Conservation (phyloP, 2,113 vertebrate genomes). For the Sander vitreus region DNA sequence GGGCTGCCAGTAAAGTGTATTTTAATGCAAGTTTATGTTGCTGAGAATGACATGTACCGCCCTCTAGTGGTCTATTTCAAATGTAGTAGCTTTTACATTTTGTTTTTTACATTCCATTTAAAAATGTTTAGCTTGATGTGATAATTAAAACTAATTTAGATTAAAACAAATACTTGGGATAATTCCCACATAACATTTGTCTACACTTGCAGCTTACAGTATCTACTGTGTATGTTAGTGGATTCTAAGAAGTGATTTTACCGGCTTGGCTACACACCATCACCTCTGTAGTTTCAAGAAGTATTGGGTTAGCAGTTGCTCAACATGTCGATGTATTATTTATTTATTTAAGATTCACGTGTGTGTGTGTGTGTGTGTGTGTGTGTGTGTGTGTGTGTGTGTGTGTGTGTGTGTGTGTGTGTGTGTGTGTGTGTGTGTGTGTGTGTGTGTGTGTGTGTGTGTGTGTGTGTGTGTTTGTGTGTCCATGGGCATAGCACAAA, state of each 20-base stretch:
- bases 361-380: too few relatives aligned
- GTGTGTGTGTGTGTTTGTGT: too few relatives aligned
- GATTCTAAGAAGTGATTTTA: not conserved
- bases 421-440: too few relatives aligned
- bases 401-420: too few relatives aligned
- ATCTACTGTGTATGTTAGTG: not conserved
- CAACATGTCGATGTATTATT: not conserved
- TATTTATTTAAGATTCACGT: not conserved
- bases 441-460: too few relatives aligned
- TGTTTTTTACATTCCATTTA: not conserved
- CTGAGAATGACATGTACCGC: not conserved
- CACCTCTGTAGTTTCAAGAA: not conserved
- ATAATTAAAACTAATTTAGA: not conserved
- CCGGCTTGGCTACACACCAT: not conserved
- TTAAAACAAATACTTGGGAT: not conserved
- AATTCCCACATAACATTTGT: not conserved
- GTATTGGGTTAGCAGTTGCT: not conserved
- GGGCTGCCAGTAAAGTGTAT: not conserved
- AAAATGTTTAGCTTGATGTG: not conserved
- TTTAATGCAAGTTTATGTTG: not conserved
- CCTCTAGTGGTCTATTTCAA: constrained; percentile 1
- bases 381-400: too few relatives aligned
- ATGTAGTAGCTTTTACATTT: not conserved
- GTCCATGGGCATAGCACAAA: too few relatives aligned
- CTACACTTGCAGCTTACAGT: not conserved